These are phyloP conservation scores for Serrognathus titanus DNA, from an alignment of 2,888 invertebrate genomes.

Conservation along the genomic window DNA sequence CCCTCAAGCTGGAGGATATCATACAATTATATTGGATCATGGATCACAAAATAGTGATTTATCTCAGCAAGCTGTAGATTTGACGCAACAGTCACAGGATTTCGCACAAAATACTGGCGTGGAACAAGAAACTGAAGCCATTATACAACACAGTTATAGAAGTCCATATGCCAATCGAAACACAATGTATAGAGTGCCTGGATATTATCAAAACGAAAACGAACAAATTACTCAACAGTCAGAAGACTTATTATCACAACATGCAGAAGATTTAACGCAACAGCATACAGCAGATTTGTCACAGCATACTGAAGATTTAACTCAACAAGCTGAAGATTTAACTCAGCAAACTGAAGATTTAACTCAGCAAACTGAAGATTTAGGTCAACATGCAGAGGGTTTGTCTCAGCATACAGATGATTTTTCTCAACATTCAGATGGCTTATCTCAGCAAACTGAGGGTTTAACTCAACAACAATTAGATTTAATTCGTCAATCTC, in stretches of 20 bases:
- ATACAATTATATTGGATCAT: too few relatives aligned
- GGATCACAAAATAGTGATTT: slow-evolving; percentile 9
- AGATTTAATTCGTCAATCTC: not conserved
- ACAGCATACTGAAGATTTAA: slow-evolving; percentile 24
- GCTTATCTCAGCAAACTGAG: slow-evolving; percentile 30
- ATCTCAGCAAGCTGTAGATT: slow-evolving; percentile 28
- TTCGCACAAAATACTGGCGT: slow-evolving; percentile 9
- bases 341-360: slow-evolving; percentile 28
- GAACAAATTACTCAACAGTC: slow-evolving; percentile 28
- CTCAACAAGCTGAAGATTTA: not conserved
- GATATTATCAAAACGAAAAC: not conserved
- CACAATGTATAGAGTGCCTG: too few relatives aligned
- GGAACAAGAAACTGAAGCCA: too few relatives aligned
- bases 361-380: slow-evolving; percentile 27
- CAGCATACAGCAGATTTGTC: slow-evolving; percentile 27
- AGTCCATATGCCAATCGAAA: too few relatives aligned
- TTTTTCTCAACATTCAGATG: slow-evolving; percentile 25
- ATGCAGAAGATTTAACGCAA: slow-evolving; percentile 26
- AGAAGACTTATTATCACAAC: slow-evolving; percentile 28
- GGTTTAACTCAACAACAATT: slow-evolving; percentile 16
- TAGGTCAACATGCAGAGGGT: slow-evolving; percentile 28
- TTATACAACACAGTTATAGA: too few relatives aligned
- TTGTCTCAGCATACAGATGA: slow-evolving; percentile 28
- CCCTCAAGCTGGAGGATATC: too few relatives aligned
- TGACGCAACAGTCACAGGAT: slow-evolving; percentile 30